Percentiles rank a stretch among this genome's conserved stretches.
Evolutionary conservation across 2,797 vertebrate genomes (phyloP).

Genomic region (Lophotriccus pileatus): DNA sequence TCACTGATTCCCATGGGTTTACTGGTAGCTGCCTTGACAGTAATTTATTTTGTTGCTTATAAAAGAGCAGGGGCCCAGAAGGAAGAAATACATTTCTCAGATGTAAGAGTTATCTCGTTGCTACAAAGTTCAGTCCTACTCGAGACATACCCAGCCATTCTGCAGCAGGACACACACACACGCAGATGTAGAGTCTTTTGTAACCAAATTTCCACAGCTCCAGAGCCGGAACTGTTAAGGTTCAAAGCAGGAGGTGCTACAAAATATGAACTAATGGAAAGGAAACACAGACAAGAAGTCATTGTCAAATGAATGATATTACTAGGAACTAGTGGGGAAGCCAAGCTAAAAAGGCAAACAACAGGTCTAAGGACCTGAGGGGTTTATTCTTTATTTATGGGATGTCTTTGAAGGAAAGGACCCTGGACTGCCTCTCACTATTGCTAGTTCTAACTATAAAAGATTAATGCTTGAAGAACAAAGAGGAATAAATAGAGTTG

Average conservation of each 20-base stretch:
- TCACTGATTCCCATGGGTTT: not conserved
- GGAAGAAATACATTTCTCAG: not conserved
- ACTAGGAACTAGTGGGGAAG: not conserved
- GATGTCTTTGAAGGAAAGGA: slow-evolving; percentile 12
- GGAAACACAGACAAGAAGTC: not conserved
- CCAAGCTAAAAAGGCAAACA: slow-evolving; percentile 2
- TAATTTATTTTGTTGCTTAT: not conserved
- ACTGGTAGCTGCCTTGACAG: not conserved
- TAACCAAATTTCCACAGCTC: not conserved
- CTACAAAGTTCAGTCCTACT: slow-evolving; percentile 30
- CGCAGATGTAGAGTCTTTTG: slow-evolving; percentile 33
- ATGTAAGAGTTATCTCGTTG: not conserved
- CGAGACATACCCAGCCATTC: not conserved
- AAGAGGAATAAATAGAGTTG: slow-evolving; percentile 5
- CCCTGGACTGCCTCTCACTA: not conserved
- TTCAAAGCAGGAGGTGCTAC: slow-evolving; percentile 36
- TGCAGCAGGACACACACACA: slow-evolving; percentile 39
- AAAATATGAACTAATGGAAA: slow-evolving; percentile 13
- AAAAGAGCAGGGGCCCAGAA: not conserved
- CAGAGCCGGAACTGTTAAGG: not conserved
- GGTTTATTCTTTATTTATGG: slow-evolving; percentile 16
- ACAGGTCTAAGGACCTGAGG: not conserved
- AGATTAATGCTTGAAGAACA: not conserved
- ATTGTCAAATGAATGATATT: not conserved
- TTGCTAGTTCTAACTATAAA: not conserved